A percentile compares a stretch with the other conserved stretches of the same genome.
phyloP scores from a whole-genome alignment of 2,113 vertebrate genomes.

The Donacobius atricapilla region DNA sequence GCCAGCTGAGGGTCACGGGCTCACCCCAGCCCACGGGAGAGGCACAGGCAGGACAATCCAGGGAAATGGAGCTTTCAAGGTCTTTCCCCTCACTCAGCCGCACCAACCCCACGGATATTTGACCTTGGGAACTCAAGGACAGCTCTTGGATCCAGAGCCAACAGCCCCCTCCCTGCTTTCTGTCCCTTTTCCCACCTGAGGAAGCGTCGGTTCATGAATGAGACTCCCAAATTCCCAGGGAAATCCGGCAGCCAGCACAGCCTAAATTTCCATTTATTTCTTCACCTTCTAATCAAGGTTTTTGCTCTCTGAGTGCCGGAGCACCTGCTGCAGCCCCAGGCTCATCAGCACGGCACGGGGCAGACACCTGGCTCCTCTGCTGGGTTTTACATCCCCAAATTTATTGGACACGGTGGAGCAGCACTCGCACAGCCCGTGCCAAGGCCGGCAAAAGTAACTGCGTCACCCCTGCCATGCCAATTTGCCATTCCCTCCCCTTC shows the following conservation, averaged over 20 bases:
- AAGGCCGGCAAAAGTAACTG: not conserved
- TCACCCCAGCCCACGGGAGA: not conserved
- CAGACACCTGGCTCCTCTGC: not conserved
- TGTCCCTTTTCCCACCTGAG: not conserved
- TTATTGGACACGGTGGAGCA: not conserved
- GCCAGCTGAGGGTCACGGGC: not conserved
- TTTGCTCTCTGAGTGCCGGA: not conserved
- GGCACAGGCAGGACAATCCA: not conserved
- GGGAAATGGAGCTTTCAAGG: accelerated
- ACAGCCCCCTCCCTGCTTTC: not conserved
- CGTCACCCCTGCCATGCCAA: not conserved
- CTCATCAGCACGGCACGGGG: not conserved
- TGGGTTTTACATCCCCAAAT: not conserved
- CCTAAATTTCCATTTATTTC: not conserved
- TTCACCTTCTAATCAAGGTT: not conserved
- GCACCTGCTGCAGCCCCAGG: not conserved
- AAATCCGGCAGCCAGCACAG: not conserved
- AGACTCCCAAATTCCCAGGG: not conserved
- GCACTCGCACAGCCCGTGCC: not conserved
- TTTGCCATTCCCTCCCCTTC: not conserved
- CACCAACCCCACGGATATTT: accelerated
- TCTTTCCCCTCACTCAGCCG: not conserved
- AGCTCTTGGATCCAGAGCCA: not conserved
- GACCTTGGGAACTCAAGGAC: accelerated
- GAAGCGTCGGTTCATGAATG: accelerated